Conservation (phyloP, 2,888 invertebrate species). For the Phytoseiulus persimilis region DNA sequence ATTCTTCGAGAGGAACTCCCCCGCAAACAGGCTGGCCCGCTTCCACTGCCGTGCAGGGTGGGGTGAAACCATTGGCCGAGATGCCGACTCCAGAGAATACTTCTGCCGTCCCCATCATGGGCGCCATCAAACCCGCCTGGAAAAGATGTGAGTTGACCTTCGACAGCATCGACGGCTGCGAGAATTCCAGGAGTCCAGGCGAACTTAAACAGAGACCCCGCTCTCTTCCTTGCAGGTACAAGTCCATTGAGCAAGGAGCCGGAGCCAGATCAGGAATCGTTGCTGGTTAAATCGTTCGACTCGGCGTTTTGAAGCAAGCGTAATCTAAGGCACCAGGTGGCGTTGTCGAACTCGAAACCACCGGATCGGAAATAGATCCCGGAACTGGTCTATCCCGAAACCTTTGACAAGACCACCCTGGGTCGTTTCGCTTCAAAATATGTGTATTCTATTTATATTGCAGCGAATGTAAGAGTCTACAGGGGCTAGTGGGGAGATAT, state of each 20-base stretch:
- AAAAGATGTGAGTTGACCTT: conserved; percentile 12
- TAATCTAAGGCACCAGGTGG: neutral
- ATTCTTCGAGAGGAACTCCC: conserved; percentile 16
- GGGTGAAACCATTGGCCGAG: neutral
- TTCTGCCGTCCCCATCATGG: neutral
- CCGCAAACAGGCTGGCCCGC: neutral
- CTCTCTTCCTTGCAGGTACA: neutral
- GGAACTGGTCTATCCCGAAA: no score
- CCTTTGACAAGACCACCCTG: neutral
- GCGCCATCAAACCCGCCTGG: neutral
- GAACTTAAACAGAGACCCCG: neutral
- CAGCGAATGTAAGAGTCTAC: neutral
- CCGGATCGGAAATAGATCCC: neutral
- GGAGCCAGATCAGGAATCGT: conserved; percentile 33
- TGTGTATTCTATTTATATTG: neutral
- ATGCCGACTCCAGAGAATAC: conserved; percentile 6
- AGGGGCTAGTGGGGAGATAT: neutral
- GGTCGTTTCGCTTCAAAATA: neutral
- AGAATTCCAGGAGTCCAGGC: neutral
- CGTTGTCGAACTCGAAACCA: neutral
- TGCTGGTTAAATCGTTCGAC: conserved; percentile 34
- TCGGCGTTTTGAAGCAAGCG: conserved; percentile 6
- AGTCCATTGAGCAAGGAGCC: conserved; percentile 36
- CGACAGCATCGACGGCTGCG: neutral
- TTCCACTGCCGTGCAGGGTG: neutral